These are phyloP conservation scores for Dicerorhinus sumatrensis DNA, from an alignment of 2,113 vertebrate species.

Conservation along the genomic window DNA sequence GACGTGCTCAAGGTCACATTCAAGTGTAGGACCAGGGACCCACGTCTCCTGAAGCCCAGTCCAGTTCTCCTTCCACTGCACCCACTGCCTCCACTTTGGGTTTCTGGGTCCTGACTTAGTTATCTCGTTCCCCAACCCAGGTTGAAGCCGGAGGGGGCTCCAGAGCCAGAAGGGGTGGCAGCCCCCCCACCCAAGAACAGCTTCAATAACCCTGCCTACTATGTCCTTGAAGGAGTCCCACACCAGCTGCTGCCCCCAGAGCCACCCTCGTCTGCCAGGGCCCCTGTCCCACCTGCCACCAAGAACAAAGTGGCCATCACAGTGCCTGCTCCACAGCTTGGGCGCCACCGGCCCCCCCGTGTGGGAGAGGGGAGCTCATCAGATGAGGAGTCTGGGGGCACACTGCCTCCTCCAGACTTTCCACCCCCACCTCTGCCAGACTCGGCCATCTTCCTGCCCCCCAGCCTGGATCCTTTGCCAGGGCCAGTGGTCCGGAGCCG, in stretches of 20 bases:
- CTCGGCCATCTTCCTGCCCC: conserved; percentile 77
- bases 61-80: not conserved
- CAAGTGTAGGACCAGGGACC: not conserved
- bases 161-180: conserved; percentile 86
- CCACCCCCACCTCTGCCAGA: conserved; percentile 64
- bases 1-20: not conserved
- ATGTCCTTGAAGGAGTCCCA: conserved; percentile 96
- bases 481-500: conserved; percentile 79
- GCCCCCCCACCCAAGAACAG: conserved; percentile 91
- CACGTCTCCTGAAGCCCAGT: not conserved
- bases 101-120: conserved; percentile 19
- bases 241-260: conserved; percentile 91
- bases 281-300: conserved; percentile 82
- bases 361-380: conserved; percentile 91
- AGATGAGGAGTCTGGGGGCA: conserved; percentile 90
- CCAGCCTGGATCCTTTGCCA: conserved; percentile 73
- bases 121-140: conserved; percentile 81
- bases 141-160: conserved; percentile 88
- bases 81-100: not conserved
- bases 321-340: conserved; percentile 73
- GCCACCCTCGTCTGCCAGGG: conserved; percentile 72
- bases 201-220: conserved; percentile 98
- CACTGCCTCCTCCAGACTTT: conserved; percentile 92
- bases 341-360: conserved; percentile 78
- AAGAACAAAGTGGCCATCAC: conserved; percentile 88